Base-by-base conservation (phyloP, 1,140 invertebrate genomes). In the Bicyclus anynana region DNA sequence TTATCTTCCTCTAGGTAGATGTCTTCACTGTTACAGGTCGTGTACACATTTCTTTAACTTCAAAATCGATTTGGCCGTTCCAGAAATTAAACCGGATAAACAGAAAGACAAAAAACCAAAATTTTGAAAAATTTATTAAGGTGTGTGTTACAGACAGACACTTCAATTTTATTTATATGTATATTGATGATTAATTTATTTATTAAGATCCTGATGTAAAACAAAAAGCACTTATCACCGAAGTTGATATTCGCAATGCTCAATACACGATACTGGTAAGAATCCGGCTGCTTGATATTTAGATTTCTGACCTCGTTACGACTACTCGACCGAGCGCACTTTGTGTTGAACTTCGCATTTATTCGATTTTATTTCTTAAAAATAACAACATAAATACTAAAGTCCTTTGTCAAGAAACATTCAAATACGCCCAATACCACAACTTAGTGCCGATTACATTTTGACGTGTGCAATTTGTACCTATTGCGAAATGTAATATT, bases 281-380 rank as follows among this genome's bases (percentile, higher is more conserved):
- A 76, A 80, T 84, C 79, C 74, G 65, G 69, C 61, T 76, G 60
- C 53, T 70, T 85, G 83, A 79, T 83, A 86, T 86, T 86, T 77
- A 60, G 71, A 70, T 69, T 65, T 60, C 59, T 69, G 81, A 72
- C 81, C 83, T 84, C 75, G 80, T 62, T 69, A 60, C 59, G 63
- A 68, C 64, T 75, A 74, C 75, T 76, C 57, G 61, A 65, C 67
- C 67, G 64, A 65, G 59, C 70, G 73, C 71, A 77, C 73, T 72
- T 67, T 76, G 62, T 62, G 65, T 65, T 59, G 59, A 62, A 60
- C 61, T 59, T 67, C 49, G 23, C 23, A 54, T 64, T 62, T 38
- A 62, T 54, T 33, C 44, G 13, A 51, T 44, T 40, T 48, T 62
- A 52, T 37, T 26, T 53, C 55, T 65, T 79, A 72, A 62, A 33